Percentiles rank a stretch among this genome's conserved stretches.
These are phyloP conservation scores for Cotesia typhae DNA, from an alignment of 1,140 invertebrate species.

Conservation along the genomic window DNA sequence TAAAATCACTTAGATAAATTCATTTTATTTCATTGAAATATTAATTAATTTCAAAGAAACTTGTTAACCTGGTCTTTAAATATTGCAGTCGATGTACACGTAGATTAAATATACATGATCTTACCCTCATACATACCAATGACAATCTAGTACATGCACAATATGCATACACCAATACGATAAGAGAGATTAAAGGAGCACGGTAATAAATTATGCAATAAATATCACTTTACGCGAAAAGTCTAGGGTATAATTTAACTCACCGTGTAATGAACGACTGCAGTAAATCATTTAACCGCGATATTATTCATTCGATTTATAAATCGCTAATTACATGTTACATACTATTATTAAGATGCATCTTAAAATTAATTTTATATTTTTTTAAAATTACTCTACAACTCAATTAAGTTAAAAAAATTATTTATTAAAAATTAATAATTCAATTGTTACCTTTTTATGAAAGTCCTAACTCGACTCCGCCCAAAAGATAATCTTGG, in stretches of 20 bases:
- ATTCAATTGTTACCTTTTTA: constrained; percentile 12
- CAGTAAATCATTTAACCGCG: too few species aligned
- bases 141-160: neutral
- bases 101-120: neutral
- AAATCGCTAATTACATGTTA: neutral
- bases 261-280: too few species aligned
- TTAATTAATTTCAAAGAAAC: neutral
- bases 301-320: too few species aligned
- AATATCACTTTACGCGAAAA: neutral
- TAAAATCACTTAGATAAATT: too few species aligned
- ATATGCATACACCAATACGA: too few species aligned
- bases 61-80: neutral
- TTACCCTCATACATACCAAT: constrained; percentile 15
- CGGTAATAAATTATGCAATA: constrained; percentile 1
- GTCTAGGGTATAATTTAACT: neutral
- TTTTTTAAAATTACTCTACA: too few species aligned
- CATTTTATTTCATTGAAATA: too few species aligned
- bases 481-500: constrained; percentile 26
- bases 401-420: too few species aligned
- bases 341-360: neutral
- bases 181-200: neutral
- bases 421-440: neutral
- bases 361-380: too few species aligned
- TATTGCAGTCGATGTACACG: too few species aligned
- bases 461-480: constrained; percentile 28